phyloP scores from a whole-genome alignment of 2,113 vertebrate genomes.

The Myocastor coypus region DNA sequence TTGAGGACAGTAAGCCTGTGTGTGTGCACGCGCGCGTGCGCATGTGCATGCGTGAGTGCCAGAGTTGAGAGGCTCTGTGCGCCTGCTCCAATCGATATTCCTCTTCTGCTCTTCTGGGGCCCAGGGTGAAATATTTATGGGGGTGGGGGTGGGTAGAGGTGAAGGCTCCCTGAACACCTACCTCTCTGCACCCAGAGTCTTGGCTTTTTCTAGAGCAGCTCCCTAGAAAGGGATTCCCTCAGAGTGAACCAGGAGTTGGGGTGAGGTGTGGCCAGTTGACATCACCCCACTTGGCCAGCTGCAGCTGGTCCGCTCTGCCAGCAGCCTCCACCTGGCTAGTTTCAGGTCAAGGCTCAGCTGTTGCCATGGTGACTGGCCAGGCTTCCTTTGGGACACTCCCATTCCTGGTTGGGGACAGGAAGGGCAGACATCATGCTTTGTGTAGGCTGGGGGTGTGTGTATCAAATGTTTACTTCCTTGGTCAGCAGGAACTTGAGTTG shows the following conservation, averaged over 20 bases:
- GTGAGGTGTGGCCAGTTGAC: neutral
- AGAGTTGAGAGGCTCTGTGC: neutral
- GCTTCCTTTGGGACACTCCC: neutral
- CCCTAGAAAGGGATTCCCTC: neutral
- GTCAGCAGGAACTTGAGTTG: neutral
- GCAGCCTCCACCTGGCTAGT: neutral
- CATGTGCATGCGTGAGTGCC: fast-evolving
- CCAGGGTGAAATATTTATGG: slow-evolving; percentile 37
- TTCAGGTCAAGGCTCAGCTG: slow-evolving; percentile 4
- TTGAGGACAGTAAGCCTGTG: neutral
- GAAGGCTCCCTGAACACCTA: fast-evolving
- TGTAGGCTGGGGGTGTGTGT: too few relatives aligned
- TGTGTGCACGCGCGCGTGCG: neutral
- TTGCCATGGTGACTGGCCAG: slow-evolving; percentile 53
- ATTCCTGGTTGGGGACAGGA: neutral
- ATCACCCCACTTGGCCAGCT: neutral
- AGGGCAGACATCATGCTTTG: neutral
- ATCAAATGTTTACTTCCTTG: neutral
- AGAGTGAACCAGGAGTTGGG: neutral
- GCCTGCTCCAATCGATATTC: neutral
- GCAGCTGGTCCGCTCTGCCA: neutral
- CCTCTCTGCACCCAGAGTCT: fast-evolving
- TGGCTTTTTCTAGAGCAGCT: neutral
- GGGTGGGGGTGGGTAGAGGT: neutral
- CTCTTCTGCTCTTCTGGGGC: neutral